phyloP scores from a whole-genome alignment of 2,113 vertebrate species.

The Albula goreensis region DNA sequence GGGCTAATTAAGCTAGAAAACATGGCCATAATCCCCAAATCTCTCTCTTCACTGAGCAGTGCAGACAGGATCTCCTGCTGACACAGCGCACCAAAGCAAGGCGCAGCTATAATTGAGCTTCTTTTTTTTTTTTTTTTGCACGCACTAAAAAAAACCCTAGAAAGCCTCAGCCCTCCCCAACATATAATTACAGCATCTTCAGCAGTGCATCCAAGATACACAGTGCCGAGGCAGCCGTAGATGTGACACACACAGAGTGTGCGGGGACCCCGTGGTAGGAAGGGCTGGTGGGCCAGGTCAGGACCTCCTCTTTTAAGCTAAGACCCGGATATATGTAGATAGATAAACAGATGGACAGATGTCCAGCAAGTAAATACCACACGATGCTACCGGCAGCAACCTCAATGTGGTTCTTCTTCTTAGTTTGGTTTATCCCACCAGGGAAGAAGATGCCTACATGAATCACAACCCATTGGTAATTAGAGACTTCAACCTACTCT shows the following conservation, averaged over 20 bases:
- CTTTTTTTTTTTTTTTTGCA: constrained; percentile 31
- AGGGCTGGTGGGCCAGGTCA: too few species aligned
- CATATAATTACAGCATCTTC: constrained; percentile 73
- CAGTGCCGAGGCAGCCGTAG: constrained; percentile 41
- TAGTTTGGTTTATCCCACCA: background rate
- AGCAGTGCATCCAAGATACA: constrained; percentile 38
- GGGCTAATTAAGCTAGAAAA: constrained; percentile 61
- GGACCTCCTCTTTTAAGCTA: background rate
- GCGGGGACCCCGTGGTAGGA: constrained; percentile 34
- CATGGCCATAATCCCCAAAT: constrained; percentile 55
- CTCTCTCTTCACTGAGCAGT: constrained; percentile 51
- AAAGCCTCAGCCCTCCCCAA: constrained; percentile 64
- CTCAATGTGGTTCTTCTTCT: background rate
- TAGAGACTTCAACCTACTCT: background rate
- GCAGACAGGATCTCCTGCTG: constrained; percentile 58
- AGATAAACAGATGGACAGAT: background rate
- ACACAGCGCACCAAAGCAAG: constrained; percentile 57
- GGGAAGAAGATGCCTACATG: background rate
- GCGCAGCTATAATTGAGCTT: constrained; percentile 67
- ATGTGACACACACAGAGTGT: constrained; percentile 47
- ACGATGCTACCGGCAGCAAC: background rate
- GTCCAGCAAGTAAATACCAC: background rate
- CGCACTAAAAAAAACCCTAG: constrained; percentile 61
- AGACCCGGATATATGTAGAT: background rate
- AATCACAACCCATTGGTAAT: background rate